Base-by-base conservation (phyloP, 2,888 invertebrate genomes). In the Brachynemurus nebulosus region DNA sequence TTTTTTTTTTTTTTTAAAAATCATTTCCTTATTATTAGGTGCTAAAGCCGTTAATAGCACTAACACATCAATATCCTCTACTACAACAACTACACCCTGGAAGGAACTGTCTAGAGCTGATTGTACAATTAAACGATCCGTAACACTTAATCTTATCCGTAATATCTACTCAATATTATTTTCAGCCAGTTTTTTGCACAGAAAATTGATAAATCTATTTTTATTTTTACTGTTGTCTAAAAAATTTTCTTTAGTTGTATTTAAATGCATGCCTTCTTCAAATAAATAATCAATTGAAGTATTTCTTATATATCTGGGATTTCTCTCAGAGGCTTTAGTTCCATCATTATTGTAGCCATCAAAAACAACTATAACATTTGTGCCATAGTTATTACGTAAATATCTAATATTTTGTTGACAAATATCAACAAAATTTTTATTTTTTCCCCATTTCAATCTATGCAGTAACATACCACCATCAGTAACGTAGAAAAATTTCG, bases 71-170 rank as follows among this genome's bases (percentile, higher is more conserved):
- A 50, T 51, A 30, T 51, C 47, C 35, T 52, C 50, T 46, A 49
- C 50, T 48, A 50, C 51, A 51, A 52, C 47, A 50, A 52, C 49
- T 35, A 49, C 45, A 48, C 46, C 5, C 38, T n/a, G 38, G 23
- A 42, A 47, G 39, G 40, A 38, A 42, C 45, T 36, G 45, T 50
- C 42, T 23, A 50, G n/a, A 41, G 43, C 47, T 43, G 47, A 40
- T 35, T 45, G 18, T 16, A 46, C 48, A 42, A 48, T 46, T 41
- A 46, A 46, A 42, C 34, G 44, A 44, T 47, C 40, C 11, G 45
- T 42, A 47, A 46, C 45, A 47, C 41, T 42, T 47, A 33, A 47
- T 30, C 38, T 39, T 46, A 46, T 45, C n/a, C 27, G n/a, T n/a
- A n/a, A n/a, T n/a, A n/a, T 33, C 25, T 39, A 48, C 41, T 44